Base-by-base conservation (phyloP, 2,888 invertebrate genomes). In the Cerastis rubricosa region DNA sequence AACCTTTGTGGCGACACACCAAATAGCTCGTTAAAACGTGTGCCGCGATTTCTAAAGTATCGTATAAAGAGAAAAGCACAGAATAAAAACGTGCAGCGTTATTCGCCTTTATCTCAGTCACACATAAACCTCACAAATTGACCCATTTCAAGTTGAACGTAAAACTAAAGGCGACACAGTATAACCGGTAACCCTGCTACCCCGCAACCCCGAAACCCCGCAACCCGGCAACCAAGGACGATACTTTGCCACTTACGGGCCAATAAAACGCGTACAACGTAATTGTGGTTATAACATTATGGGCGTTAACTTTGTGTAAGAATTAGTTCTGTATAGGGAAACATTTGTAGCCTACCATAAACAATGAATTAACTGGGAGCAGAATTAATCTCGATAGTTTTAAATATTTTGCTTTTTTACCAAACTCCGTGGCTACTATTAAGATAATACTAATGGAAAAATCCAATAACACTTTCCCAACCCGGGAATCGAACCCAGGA, bases 81-180 rank as follows among this genome's bases (percentile, higher is more conserved):
- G 87, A 85, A 90, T 90, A 91, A 91, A 90, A 90, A 87, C 81
- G 74, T 80, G 85, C 84, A 77, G 43, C 84, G 81, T 86, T 88
- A 87, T 89, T 88, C 88, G 87, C 86, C 84, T 88, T 85, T 90
- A 90, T 91, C 89, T 83, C 85, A 85, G 88, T 86, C 76, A 83
- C 80, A 85, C 88, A 89, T 91, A 91, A 91, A 90, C 74, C 78
- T 76, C 76, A 81, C 89, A 88, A 90, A 90, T 89, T 87, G 88
- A 88, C 87, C 88, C 84, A 90, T 91, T 91, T 88, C 87, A 84
- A 83, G 75, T 81, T 74, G 85, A 74, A 84, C 87, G 88, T 90
- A 90, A 91, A 91, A 91, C 87, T 89, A 88, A 91, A 89, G 89
- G 85, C 75, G 65, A 76, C 83, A 81, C 85, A 89, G n/a, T 86